Conservation (phyloP, 1,140 invertebrate species). For the Venturia canescens region DNA sequence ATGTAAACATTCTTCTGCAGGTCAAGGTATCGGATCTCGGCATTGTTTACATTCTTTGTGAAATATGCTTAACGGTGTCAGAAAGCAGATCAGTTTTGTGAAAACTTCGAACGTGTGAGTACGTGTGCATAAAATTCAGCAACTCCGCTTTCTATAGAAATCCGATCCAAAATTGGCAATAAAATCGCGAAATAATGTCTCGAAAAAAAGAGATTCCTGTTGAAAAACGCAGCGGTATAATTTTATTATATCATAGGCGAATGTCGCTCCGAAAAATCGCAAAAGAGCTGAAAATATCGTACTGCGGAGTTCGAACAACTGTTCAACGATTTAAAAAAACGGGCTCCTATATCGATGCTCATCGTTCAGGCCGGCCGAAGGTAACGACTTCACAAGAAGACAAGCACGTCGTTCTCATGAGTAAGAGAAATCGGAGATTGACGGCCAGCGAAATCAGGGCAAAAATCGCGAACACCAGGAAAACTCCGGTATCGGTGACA, state of each 20-base stretch:
- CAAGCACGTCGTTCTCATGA: neutral
- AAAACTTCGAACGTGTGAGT: too few relatives aligned
- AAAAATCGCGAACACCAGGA: constrained; percentile 24
- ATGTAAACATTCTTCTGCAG: too few relatives aligned
- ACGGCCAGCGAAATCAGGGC: constrained; percentile 39
- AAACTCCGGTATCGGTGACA: constrained; percentile 35
- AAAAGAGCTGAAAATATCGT: neutral
- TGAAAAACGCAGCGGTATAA: neutral
- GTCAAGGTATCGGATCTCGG: too few relatives aligned
- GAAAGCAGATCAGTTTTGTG: too few relatives aligned
- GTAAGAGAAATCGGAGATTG: constrained; percentile 39
- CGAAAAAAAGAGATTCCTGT: constrained; percentile 11
- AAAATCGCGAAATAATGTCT: neutral
- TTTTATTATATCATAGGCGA: neutral
- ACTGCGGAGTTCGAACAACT: neutral
- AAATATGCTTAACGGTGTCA: too few relatives aligned
- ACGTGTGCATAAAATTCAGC: too few relatives aligned
- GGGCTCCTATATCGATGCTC: neutral
- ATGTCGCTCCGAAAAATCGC: neutral
- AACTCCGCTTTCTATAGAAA: too few relatives aligned
- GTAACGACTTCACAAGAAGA: neutral
- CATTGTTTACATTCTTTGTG: too few relatives aligned
- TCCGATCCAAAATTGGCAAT: too few relatives aligned
- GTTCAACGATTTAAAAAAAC: neutral
- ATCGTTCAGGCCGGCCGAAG: constrained; percentile 33